Evolutionary conservation across 1,140 invertebrate genomes (phyloP).

Genomic region (Bombus huntii): DNA sequence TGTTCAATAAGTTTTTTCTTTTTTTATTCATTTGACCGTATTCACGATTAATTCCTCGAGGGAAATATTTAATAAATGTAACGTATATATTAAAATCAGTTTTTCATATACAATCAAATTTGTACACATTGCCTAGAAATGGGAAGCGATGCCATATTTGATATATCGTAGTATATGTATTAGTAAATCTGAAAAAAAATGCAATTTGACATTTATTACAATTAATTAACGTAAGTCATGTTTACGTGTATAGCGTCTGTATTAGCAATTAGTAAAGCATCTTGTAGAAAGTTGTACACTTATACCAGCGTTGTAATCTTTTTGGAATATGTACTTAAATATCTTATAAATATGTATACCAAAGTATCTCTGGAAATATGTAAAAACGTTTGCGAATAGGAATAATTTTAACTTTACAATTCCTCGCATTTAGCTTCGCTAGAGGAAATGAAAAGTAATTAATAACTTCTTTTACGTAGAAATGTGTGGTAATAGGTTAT

Average conservation of each 20-base stretch:
- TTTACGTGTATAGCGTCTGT: background rate
- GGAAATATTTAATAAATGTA: too few relatives aligned
- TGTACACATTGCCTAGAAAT: too few relatives aligned
- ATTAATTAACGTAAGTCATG: too few relatives aligned
- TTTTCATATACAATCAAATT: background rate
- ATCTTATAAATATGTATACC: background rate
- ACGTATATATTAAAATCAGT: background rate
- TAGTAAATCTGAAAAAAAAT: background rate
- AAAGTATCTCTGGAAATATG: too few relatives aligned
- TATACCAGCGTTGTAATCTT: background rate
- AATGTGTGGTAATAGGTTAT: background rate
- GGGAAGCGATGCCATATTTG: background rate
- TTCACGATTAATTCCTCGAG: too few relatives aligned
- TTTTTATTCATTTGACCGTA: too few relatives aligned
- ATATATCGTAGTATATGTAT: background rate
- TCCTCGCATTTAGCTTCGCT: background rate
- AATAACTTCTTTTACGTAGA: too few relatives aligned
- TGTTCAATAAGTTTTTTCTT: background rate
- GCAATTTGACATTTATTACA: background rate
- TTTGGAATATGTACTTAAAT: background rate
- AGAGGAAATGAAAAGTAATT: too few relatives aligned
- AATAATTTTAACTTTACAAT: background rate
- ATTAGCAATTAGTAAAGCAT: background rate
- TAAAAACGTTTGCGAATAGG: background rate
- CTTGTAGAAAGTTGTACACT: background rate